Evolutionary conservation across 37 sponge, comb jelly and placozoan genomes (phyloP).

Genomic region (Lycopodina hypogea): DNA sequence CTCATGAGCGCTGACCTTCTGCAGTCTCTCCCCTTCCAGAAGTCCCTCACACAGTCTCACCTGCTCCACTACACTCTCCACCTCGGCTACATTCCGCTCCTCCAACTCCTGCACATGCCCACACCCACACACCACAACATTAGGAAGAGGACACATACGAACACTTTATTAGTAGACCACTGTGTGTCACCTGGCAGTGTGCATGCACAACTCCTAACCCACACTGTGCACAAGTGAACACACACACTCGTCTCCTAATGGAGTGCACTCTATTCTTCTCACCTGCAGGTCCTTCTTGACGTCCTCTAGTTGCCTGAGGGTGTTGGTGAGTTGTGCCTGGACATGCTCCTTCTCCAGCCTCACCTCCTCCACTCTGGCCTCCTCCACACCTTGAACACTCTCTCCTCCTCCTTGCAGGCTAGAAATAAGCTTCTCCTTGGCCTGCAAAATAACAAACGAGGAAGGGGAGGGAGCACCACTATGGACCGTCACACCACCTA

Average conservation of each 20-base stretch:
- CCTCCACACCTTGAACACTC: background rate
- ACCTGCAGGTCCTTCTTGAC: conserved; percentile 41
- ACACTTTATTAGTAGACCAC: no score
- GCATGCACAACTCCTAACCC: no score
- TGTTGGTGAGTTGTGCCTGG: conserved; percentile 28
- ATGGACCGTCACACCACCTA: no score
- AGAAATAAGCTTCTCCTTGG: conserved; percentile 57
- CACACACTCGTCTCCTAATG: background rate
- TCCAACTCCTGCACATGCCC: conserved; percentile 53
- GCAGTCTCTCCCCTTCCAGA: conserved; percentile 29
- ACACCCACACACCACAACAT: background rate
- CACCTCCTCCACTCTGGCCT: conserved; percentile 44
- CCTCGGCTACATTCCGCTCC: conserved; percentile 18
- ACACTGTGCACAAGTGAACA: background rate
- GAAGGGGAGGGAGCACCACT: background rate
- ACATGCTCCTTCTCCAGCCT: conserved; percentile 49
- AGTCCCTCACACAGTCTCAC: conserved; percentile 37
- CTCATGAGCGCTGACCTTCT: background rate
- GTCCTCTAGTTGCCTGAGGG: conserved; percentile 24
- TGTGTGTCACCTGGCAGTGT: no score
- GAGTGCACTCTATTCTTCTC: background rate
- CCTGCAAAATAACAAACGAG: conserved; percentile 40
- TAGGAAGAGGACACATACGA: no score
- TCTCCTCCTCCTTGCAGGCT: conserved; percentile 33
- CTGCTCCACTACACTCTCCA: conserved; percentile 44